Evolutionary conservation across 2,113 vertebrate genomes (phyloP).

Genomic region (Ceyx margarethae): DNA sequence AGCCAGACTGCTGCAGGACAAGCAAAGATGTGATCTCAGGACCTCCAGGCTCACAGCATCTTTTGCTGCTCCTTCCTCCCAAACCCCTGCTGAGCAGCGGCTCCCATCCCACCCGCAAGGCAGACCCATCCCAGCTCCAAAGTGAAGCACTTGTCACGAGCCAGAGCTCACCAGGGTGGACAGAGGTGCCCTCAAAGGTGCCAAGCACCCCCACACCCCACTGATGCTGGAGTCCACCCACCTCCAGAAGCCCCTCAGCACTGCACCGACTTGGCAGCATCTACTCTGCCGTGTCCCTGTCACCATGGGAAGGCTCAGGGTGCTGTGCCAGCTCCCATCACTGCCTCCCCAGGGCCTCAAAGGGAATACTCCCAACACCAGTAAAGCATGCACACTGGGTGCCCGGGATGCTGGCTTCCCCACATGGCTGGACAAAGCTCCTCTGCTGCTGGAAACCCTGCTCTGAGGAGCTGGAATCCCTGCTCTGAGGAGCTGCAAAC

Average conservation of each 20-base stretch:
- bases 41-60: neutral
- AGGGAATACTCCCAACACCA: neutral
- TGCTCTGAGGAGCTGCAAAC: neutral
- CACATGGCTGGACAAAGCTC: neutral
- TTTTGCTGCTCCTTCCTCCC: neutral
- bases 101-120: neutral
- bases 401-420: neutral
- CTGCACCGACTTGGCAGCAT: neutral
- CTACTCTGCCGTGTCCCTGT: fast-evolving
- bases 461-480: neutral
- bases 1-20: fast-evolving
- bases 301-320: neutral
- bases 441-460: neutral
- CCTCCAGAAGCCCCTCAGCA: neutral
- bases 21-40: neutral
- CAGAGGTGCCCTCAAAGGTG: fast-evolving
- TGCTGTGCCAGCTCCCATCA: neutral
- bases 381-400: neutral
- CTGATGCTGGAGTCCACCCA: neutral
- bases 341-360: neutral
- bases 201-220: neutral
- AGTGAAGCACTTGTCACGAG: fast-evolving
- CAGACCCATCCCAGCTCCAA: fast-evolving
- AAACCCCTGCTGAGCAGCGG: fast-evolving
- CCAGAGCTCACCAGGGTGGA: fast-evolving